Evolutionary conservation across 2,797 vertebrate species (phyloP).

Genomic region (Brachyalestes nurse): DNA sequence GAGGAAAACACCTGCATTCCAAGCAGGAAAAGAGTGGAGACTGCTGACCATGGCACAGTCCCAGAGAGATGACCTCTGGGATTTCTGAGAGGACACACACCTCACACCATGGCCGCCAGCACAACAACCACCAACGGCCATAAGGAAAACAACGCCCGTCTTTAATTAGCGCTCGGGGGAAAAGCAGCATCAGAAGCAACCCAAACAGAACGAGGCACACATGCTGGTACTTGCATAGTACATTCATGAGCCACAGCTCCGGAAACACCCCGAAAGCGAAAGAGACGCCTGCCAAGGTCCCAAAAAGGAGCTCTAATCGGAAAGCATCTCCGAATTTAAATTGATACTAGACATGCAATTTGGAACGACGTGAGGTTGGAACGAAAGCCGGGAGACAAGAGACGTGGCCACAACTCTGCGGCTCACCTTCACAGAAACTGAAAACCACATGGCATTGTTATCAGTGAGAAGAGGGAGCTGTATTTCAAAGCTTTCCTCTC

Average conservation of each 20-base stretch:
- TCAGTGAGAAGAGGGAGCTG: conserved; percentile 6
- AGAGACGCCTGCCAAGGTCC: conserved; percentile 41
- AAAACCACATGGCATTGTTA: conserved; percentile 1
- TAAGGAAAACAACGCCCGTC: conserved; percentile 41
- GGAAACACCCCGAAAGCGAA: conserved; percentile 22
- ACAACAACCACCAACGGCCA: conserved; percentile 28
- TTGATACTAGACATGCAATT: conserved; percentile 34
- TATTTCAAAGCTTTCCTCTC: conserved; percentile 25
- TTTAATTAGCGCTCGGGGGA: conserved; percentile 55
- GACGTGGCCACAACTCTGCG: neutral
- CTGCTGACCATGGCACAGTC: conserved; percentile 28
- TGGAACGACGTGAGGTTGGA: conserved; percentile 4
- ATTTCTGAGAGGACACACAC: conserved; percentile 29
- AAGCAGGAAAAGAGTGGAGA: neutral
- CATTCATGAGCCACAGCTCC: conserved; percentile 11
- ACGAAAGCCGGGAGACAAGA: neutral
- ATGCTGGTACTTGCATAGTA: neutral
- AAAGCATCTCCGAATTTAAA: conserved; percentile 29
- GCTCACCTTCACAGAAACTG: conserved; percentile 6
- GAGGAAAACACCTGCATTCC: neutral
- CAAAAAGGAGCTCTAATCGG: conserved; percentile 25
- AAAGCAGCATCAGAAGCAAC: conserved; percentile 19
- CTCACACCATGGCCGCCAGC: conserved; percentile 31
- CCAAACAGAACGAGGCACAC: conserved; percentile 34
- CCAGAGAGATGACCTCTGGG: conserved; percentile 29